A percentile compares a stretch with the other conserved stretches of the same genome.
phyloP scores from a whole-genome alignment of 2,888 invertebrate genomes.

The Lasiommata megera region DNA sequence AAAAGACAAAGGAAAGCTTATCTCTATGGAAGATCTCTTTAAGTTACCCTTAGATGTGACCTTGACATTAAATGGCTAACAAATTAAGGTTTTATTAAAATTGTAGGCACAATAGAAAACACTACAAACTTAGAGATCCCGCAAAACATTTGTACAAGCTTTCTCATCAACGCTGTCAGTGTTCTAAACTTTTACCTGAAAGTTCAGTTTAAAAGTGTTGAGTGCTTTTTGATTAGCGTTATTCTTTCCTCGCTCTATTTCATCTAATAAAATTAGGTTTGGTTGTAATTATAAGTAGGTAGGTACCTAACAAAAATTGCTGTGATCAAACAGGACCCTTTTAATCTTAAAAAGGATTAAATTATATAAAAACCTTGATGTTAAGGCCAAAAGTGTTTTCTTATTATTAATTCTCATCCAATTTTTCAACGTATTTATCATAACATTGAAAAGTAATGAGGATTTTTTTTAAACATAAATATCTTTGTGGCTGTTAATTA shows the following conservation, averaged over 20 bases:
- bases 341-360: not conserved
- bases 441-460: too few relatives aligned
- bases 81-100: not conserved
- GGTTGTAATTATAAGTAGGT: not conserved
- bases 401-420: not conserved
- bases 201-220: conserved; percentile 16
- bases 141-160: conserved; percentile 3
- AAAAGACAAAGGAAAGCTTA: too few relatives aligned
- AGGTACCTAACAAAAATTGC: not conserved
- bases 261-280: conserved; percentile 6
- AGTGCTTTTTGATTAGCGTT: conserved; percentile 19
- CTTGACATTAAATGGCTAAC: not conserved
- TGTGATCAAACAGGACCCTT: not conserved
- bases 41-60: too few relatives aligned
- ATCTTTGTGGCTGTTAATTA: too few relatives aligned
- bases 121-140: not conserved
- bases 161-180: conserved; percentile 12
- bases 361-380: not conserved
- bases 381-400: not conserved
- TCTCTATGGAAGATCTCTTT: too few relatives aligned
- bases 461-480: too few relatives aligned
- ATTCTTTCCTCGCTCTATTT: conserved; percentile 5
- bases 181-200: conserved; percentile 16
- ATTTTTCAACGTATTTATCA: not conserved
- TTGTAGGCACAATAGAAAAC: conserved; percentile 1